A percentile compares a stretch with the other conserved stretches of the same genome.
These are phyloP conservation scores for Lycocorax pyrrhopterus DNA, from an alignment of 2,113 vertebrate genomes.

Conservation along the genomic window DNA sequence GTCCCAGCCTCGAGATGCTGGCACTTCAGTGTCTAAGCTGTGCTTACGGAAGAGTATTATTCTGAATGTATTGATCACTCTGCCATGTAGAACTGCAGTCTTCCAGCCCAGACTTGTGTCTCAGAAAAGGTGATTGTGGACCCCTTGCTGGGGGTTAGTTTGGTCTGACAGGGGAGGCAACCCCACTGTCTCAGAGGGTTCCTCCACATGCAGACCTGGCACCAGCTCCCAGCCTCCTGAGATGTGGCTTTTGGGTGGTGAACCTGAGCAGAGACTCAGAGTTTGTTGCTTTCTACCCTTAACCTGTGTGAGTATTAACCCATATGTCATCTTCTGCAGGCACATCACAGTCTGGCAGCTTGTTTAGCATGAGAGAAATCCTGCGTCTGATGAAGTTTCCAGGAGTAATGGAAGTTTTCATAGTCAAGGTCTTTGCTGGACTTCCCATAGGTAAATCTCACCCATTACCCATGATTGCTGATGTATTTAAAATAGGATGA, in stretches of 20 bases:
- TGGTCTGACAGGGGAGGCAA: not conserved
- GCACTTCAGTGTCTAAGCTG: not conserved
- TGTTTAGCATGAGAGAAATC: constrained; percentile 86
- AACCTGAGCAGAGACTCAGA: not conserved
- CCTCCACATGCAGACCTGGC: not conserved
- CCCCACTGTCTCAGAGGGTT: not conserved
- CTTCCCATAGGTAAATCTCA: constrained; percentile 83
- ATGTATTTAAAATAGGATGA: not conserved
- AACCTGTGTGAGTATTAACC: not conserved
- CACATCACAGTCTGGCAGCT: constrained; percentile 16
- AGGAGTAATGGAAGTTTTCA: constrained; percentile 77
- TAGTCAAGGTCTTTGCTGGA: constrained; percentile 82
- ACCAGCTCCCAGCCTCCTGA: not conserved
- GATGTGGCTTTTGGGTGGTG: not conserved
- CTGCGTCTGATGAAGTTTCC: constrained; percentile 82
- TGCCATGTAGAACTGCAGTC: not conserved
- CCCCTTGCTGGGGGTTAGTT: not conserved
- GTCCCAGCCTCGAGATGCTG: not conserved
- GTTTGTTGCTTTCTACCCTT: not conserved
- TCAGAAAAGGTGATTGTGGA: not conserved
- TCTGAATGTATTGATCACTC: not conserved
- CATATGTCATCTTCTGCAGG: constrained; percentile 19
- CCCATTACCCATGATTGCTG: not conserved
- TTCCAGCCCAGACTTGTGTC: not conserved
- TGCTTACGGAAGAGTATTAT: not conserved